Evolutionary conservation across 2,113 vertebrate species (phyloP).

Genomic region (Chascanopsetta lugubris): DNA sequence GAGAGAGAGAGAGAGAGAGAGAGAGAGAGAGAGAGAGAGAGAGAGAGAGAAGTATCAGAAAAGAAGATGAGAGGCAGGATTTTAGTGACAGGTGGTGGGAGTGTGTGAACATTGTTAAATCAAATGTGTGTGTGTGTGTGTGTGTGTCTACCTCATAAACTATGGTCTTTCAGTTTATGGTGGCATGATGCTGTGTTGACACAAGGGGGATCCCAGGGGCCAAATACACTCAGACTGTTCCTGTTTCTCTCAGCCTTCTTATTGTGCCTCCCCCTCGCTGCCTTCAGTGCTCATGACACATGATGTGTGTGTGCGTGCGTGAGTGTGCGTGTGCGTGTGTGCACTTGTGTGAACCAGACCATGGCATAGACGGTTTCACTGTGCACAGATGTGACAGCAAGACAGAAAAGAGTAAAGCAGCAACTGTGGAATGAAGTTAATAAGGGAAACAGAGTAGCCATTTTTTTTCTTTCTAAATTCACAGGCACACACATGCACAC

Average conservation of each 20-base stretch:
- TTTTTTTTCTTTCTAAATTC: background rate
- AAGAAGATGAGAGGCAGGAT: constrained; percentile 41
- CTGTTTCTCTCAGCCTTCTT: constrained; percentile 26
- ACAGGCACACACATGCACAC: constrained; percentile 21
- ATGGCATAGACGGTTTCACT: constrained; percentile 16
- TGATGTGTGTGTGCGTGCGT: constrained; percentile 12
- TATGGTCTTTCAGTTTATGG: constrained; percentile 12
- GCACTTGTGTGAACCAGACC: constrained; percentile 20
- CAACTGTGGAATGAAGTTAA: constrained; percentile 26
- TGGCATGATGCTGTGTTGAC: constrained; percentile 20
- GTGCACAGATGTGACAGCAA: constrained; percentile 25
- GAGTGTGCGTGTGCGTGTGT: background rate
- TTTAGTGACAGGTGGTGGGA: constrained; percentile 41
- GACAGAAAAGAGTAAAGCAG: constrained; percentile 11
- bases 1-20: too few relatives aligned
- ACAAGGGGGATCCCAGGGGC: constrained; percentile 38
- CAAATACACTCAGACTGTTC: constrained; percentile 28
- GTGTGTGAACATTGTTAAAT: constrained; percentile 19
- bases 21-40: background rate
- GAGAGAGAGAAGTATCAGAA: background rate
- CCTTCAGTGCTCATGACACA: constrained; percentile 17
- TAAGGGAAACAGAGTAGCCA: constrained; percentile 23
- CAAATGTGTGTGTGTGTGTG: background rate
- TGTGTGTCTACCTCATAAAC: constrained; percentile 15
- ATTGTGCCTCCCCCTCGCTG: constrained; percentile 2